Percentiles rank a stretch among this genome's conserved stretches.
phyloP scores from a whole-genome alignment of 2,113 vertebrate genomes.

The Vulpes ferrilata region DNA sequence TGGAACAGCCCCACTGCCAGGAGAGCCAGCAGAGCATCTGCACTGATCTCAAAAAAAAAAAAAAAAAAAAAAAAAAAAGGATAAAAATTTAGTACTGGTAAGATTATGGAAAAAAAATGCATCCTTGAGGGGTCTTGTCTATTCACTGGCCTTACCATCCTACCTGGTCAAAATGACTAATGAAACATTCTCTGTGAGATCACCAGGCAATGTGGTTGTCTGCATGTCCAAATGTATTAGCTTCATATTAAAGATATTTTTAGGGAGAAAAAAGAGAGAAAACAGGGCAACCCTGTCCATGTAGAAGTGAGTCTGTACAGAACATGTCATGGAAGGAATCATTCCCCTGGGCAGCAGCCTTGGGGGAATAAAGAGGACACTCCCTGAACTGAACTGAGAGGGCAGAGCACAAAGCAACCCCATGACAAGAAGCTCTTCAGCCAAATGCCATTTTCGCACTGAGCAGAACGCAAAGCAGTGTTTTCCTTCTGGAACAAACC shows the following conservation, averaged over 20 bases:
- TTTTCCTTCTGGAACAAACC: background rate
- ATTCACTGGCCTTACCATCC: background rate
- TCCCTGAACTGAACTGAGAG: background rate
- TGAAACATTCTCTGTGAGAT: background rate
- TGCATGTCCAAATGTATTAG: background rate
- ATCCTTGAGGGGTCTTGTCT: background rate
- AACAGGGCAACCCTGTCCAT: background rate
- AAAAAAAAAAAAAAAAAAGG: background rate
- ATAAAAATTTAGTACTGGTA: background rate
- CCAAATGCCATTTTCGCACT: background rate
- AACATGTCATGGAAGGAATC: background rate
- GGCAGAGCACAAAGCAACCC: background rate
- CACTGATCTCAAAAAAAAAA: background rate
- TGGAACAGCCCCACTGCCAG: background rate
- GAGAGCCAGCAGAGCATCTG: background rate
- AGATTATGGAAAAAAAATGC: background rate
- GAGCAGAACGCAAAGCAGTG: background rate
- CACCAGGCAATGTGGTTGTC: background rate
- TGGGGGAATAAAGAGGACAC: background rate
- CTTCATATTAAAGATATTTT: background rate
- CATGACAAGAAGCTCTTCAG: background rate
- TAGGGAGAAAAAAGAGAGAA: background rate
- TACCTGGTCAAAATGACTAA: background rate
- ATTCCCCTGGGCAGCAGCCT: background rate
- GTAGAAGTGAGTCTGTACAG: background rate